Percentiles rank a stretch among this genome's conserved stretches.
Conservation (phyloP, 2,888 invertebrate species). For the Acleris holmiana region DNA sequence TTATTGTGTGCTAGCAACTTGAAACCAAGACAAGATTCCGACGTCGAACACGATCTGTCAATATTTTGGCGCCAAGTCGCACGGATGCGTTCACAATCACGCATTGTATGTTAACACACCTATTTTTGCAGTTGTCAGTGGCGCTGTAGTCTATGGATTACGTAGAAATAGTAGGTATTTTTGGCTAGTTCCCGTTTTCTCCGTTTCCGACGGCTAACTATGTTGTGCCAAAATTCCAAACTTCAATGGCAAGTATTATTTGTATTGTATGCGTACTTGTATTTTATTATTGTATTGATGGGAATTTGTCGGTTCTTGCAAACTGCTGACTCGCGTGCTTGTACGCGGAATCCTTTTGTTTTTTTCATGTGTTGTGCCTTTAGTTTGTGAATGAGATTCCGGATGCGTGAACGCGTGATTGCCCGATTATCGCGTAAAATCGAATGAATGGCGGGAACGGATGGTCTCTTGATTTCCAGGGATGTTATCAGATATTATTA, state of each 20-base stretch:
- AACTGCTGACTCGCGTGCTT: slow-evolving; percentile 19
- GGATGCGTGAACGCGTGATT: slow-evolving; percentile 34
- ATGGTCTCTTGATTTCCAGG: background rate
- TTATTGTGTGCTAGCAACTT: slow-evolving; percentile 14
- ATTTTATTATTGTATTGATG: slow-evolving; percentile 33
- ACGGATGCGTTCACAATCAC: slow-evolving; percentile 33
- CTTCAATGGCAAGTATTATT: slow-evolving; percentile 36
- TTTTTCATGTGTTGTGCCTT: slow-evolving; percentile 23
- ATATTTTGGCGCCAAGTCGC: slow-evolving; percentile 38
- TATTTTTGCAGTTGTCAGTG: background rate
- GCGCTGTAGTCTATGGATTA: slow-evolving; percentile 10
- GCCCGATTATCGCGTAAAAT: slow-evolving; percentile 26
- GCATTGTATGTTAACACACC: slow-evolving; percentile 2
- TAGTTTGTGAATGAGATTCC: slow-evolving; percentile 30
- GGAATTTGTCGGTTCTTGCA: slow-evolving; percentile 22
- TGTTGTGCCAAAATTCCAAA: slow-evolving; percentile 23
- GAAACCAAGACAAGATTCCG: slow-evolving; percentile 29
- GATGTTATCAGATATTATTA: background rate
- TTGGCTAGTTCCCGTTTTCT: slow-evolving; percentile 16
- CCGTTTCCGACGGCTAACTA: background rate
- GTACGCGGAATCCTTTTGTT: slow-evolving; percentile 33
- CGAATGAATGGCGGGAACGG: slow-evolving; percentile 1
- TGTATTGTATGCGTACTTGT: slow-evolving; percentile 32
- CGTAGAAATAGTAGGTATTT: background rate
- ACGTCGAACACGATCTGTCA: slow-evolving; percentile 34